Evolutionary conservation across 1,140 invertebrate genomes (phyloP).

Genomic region (Heliconius eleuchia): DNA sequence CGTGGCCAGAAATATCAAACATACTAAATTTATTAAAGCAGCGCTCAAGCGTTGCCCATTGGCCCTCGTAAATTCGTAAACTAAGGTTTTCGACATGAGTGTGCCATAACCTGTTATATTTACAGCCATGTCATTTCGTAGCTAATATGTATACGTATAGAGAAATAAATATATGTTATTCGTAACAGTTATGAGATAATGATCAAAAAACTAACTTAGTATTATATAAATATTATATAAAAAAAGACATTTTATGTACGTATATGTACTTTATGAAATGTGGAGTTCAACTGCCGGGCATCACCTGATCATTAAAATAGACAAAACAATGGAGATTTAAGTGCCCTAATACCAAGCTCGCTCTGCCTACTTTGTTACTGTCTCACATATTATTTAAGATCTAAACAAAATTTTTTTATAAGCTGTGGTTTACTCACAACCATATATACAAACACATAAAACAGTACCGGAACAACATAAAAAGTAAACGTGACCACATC

Average conservation of each 20-base stretch:
- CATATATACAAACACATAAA: neutral
- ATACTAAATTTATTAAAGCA: constrained; percentile 29
- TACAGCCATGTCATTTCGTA: neutral
- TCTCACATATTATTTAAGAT: neutral
- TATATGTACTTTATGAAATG: too few species aligned
- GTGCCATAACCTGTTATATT: constrained; percentile 5
- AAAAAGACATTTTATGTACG: too few species aligned
- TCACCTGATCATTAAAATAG: too few species aligned
- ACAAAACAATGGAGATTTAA: too few species aligned
- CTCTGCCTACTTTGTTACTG: too few species aligned
- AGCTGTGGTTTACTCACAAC: neutral
- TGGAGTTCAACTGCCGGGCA: too few species aligned
- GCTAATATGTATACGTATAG: neutral
- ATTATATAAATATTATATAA: too few species aligned
- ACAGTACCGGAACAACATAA: constrained; percentile 49
- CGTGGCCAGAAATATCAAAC: constrained; percentile 28
- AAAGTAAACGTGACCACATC: constrained; percentile 49
- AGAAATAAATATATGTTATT: too few species aligned
- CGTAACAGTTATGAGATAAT: too few species aligned
- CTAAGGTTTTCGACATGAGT: constrained; percentile 17
- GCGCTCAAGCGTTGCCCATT: constrained; percentile 21
- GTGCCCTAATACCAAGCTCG: too few species aligned
- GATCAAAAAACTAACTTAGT: too few species aligned
- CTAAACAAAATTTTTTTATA: neutral
- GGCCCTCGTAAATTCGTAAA: constrained; percentile 35